phyloP scores from a whole-genome alignment of 1,140 invertebrate species.

The Ceratina australensis region DNA sequence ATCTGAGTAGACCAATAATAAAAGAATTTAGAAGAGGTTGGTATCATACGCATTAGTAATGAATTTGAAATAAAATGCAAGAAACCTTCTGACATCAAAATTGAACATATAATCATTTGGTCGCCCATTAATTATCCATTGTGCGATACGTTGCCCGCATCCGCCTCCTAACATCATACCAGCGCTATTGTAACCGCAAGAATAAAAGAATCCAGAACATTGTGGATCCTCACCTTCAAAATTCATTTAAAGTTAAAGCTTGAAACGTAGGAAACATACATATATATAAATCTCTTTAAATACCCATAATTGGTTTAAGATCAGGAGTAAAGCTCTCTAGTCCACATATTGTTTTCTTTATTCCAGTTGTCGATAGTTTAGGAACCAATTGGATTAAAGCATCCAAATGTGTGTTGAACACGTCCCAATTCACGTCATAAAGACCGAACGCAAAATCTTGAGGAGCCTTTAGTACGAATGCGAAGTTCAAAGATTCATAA shows the following conservation, averaged over 20 bases:
- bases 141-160: constrained; percentile 90
- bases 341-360: constrained; percentile 92
- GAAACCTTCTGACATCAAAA: constrained; percentile 87
- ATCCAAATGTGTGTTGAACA: constrained; percentile 88
- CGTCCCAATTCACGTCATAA: constrained; percentile 92
- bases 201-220: constrained; percentile 86
- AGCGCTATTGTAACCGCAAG: constrained; percentile 92
- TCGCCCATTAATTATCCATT: constrained; percentile 90
- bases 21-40: neutral
- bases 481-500: neutral
- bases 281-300: constrained; percentile 16
- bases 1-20: constrained; percentile 75
- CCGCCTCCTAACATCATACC: constrained; percentile 95
- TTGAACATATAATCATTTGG: constrained; percentile 91
- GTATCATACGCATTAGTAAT: constrained; percentile 5
- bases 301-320: constrained; percentile 92
- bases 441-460: constrained; percentile 89
- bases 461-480: constrained; percentile 80
- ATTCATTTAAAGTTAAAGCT: constrained; percentile 4
- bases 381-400: constrained; percentile 88
- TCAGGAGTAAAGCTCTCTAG: constrained; percentile 94
- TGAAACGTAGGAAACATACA: neutral
- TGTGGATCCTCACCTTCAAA: constrained; percentile 80
- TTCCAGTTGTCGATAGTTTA: constrained; percentile 85
- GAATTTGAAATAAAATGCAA: neutral